These are phyloP conservation scores for Danaus plexippus DNA, from an alignment of 1,140 invertebrate genomes.

Conservation along the genomic window DNA sequence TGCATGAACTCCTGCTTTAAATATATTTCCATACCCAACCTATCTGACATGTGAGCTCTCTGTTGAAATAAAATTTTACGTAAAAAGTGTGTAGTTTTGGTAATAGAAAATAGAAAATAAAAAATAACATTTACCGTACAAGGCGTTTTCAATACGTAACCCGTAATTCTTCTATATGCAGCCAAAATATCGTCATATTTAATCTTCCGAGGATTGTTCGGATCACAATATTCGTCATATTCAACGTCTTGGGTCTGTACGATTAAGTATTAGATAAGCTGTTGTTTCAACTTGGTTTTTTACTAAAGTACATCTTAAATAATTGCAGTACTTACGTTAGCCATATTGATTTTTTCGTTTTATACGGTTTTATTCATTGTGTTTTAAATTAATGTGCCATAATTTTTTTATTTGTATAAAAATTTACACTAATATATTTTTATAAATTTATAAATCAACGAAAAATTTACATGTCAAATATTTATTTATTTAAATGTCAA, in stretches of 20 bases:
- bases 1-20: conserved; percentile 37
- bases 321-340: too few relatives aligned
- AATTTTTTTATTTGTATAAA: too few relatives aligned
- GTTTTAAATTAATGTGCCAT: too few relatives aligned
- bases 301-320: too few relatives aligned
- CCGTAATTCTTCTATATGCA: conserved; percentile 40
- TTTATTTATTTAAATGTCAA: too few relatives aligned
- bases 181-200: conserved; percentile 53
- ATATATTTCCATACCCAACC: conserved; percentile 33
- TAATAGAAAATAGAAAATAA: conserved; percentile 1
- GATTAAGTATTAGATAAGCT: neutral
- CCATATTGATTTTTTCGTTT: too few relatives aligned
- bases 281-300: too few relatives aligned
- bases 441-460: too few relatives aligned
- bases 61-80: conserved; percentile 15
- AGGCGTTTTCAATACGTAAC: conserved; percentile 35
- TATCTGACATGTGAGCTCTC: conserved; percentile 40
- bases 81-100: neutral
- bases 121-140: conserved; percentile 32
- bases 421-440: too few relatives aligned
- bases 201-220: conserved; percentile 49
- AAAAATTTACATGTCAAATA: too few relatives aligned
- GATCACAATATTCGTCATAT: conserved; percentile 49
- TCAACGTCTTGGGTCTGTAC: conserved; percentile 31
- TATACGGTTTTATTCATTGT: too few relatives aligned